Conservation (phyloP, 1,140 invertebrate genomes). For the Drosophila punjabiensis region DNA sequence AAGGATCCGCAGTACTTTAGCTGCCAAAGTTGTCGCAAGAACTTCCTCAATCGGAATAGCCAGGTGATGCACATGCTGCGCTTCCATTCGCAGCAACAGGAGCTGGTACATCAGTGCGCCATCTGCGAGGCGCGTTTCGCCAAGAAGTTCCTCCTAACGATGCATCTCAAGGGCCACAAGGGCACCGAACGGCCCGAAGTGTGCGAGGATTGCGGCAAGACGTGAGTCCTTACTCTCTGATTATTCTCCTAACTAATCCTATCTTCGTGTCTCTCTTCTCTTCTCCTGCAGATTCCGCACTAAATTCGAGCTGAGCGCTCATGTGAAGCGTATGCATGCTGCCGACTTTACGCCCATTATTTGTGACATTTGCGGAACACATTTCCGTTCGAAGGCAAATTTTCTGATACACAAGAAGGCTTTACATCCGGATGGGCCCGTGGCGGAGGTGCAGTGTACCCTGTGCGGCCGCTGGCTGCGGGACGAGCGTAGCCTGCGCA, state of each 20-base stretch:
- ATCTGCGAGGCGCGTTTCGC: constrained; percentile 73
- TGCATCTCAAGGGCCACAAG: constrained; percentile 74
- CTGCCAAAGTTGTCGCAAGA: constrained; percentile 63
- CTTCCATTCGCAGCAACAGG: constrained; percentile 70
- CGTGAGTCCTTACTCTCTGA: constrained; percentile 26
- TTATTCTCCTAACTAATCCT: not conserved
- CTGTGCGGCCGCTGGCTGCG: constrained; percentile 75
- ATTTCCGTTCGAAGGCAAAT: constrained; percentile 75
- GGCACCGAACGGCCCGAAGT: constrained; percentile 68
- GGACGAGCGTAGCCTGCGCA: constrained; percentile 74
- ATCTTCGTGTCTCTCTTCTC: not conserved
- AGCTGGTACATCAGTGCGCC: constrained; percentile 67
- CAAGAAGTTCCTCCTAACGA: constrained; percentile 74
- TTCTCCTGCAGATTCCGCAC: constrained; percentile 57
- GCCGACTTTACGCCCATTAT: constrained; percentile 72
- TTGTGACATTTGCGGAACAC: constrained; percentile 73
- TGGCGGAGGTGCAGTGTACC: constrained; percentile 72
- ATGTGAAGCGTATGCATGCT: constrained; percentile 69
- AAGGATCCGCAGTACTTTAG: constrained; percentile 75
- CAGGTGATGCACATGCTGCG: constrained; percentile 77
- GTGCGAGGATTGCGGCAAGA: constrained; percentile 67
- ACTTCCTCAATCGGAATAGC: constrained; percentile 73
- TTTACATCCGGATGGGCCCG: constrained; percentile 71
- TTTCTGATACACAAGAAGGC: constrained; percentile 76
- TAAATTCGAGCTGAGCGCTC: constrained; percentile 63